phyloP scores from a whole-genome alignment of 1,140 invertebrate species.

The Drosophila equinoxialis region DNA sequence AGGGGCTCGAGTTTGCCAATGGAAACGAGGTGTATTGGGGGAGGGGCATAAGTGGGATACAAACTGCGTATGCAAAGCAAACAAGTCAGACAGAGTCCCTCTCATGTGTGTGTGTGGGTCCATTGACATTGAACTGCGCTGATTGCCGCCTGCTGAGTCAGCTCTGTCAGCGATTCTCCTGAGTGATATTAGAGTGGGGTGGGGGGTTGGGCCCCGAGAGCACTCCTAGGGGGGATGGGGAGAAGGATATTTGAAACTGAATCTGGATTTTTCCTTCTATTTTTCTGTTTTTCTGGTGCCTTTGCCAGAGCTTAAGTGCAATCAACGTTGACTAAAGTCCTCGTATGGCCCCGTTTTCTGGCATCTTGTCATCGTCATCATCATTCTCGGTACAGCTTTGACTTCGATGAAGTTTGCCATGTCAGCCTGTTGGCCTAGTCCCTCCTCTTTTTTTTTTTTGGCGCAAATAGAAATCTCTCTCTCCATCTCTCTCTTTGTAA shows the following conservation, averaged over 20 bases:
- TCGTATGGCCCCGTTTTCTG: slow-evolving; percentile 1
- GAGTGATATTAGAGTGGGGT: slow-evolving; percentile 54
- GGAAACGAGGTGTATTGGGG: neutral
- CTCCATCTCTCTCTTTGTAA: neutral
- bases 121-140: slow-evolving; percentile 58
- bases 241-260: slow-evolving; percentile 25
- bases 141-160: slow-evolving; percentile 75
- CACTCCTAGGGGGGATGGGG: slow-evolving; percentile 12
- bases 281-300: slow-evolving; percentile 17
- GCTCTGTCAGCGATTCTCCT: slow-evolving; percentile 53
- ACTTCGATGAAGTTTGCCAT: slow-evolving; percentile 29
- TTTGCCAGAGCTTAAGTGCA: slow-evolving; percentile 62
- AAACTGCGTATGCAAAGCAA: slow-evolving; percentile 32
- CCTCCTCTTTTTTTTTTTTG: neutral
- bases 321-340: slow-evolving; percentile 47
- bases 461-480: neutral
- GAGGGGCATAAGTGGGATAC: neutral
- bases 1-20: neutral
- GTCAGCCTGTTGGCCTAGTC: slow-evolving; percentile 16
- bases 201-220: neutral
- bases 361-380: slow-evolving; percentile 39
- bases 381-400: slow-evolving; percentile 1
- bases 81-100: neutral
- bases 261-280: slow-evolving; percentile 35
- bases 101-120: slow-evolving; percentile 5